Base-by-base conservation (phyloP, 1,140 invertebrate genomes). In the Ectropis grisescens region DNA sequence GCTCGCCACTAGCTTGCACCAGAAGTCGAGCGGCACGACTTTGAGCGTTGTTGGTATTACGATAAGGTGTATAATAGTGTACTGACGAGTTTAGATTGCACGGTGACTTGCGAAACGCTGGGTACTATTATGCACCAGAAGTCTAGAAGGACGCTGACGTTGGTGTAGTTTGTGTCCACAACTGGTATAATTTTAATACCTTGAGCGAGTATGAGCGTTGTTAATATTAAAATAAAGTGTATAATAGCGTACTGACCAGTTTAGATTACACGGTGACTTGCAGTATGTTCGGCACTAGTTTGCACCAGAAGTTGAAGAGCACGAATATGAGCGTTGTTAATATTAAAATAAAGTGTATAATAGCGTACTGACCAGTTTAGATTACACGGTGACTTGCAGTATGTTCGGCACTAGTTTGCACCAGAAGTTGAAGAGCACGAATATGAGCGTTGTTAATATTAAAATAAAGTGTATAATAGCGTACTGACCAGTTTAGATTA, bases 61-160 rank as follows among this genome's bases (percentile, higher is more conserved):
- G n/a, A n/a, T n/a, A n/a, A n/a, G n/a, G n/a, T n/a, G n/a, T n/a
- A n/a, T n/a, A n/a, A n/a, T n/a, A n/a, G n/a, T n/a, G n/a, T n/a
- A n/a, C n/a, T n/a, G n/a, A 97, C 93, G 47, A 93, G 88, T 89
- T 96, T 97, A 3, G 95, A 97, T 65, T 96, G 92, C 9, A 94
- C 92, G 5, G 99, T 88, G 13, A 99, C 82, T 75, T 98, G 95
- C 16, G 99, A 78, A 41, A 99, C 91, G 33, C 92, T 93, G 0
- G 96, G 97, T 11, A 97, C 98, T 1, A 99, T 92, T 83, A 98
- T 96, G 2, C 92, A 92, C 98, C 98, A 99, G 85, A 99, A 99
- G 79, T 99, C 97, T 50, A 98, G 89, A n/a, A 98, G 85, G 47
- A 96, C 93, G 36, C 90, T 90, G 74, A 91, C 86, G 0, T 91